Percentiles rank a stretch among this genome's conserved stretches.
These are phyloP conservation scores for Drosophila tripunctata DNA, from an alignment of 2,888 invertebrate genomes.

Conservation along the genomic window DNA sequence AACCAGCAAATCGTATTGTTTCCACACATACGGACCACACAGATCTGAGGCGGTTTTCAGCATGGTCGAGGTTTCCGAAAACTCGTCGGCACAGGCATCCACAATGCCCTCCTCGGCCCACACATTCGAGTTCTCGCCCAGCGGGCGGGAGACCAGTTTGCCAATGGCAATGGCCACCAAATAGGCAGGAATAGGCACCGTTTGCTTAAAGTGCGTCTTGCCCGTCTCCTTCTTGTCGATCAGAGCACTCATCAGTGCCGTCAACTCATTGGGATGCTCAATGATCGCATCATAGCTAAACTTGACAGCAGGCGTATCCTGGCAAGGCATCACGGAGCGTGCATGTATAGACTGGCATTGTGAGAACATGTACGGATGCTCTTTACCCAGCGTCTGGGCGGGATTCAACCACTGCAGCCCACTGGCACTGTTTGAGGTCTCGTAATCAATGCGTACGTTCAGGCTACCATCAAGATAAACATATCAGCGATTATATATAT, in stretches of 20 bases:
- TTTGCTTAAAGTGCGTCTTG: constrained; percentile 88
- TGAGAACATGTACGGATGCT: constrained; percentile 93
- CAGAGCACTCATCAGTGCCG: constrained; percentile 95
- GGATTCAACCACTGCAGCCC: constrained; percentile 96
- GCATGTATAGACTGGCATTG: constrained; percentile 96
- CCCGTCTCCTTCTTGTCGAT: constrained; percentile 84
- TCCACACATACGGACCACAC: constrained; percentile 96
- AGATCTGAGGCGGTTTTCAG: constrained; percentile 92
- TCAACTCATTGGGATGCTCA: constrained; percentile 89
- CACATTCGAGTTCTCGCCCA: constrained; percentile 92
- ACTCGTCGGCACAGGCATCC: constrained; percentile 94
- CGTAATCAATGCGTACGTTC: constrained; percentile 87
- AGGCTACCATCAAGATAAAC: constrained; percentile 63
- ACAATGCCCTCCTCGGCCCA: constrained; percentile 96
- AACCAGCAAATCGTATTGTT: constrained; percentile 94
- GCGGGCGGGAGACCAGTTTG: constrained; percentile 88
- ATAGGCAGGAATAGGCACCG: constrained; percentile 94
- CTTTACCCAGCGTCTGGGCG: constrained; percentile 94
- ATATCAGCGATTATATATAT: constrained; percentile 22
- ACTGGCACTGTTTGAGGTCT: constrained; percentile 90
- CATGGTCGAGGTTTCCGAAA: constrained; percentile 93
- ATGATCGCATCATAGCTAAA: constrained; percentile 91
- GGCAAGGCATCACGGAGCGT: constrained; percentile 94
- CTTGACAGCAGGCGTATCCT: constrained; percentile 96
- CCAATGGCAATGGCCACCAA: constrained; percentile 95